Evolutionary conservation across 2,113 vertebrate genomes (phyloP).

Genomic region (Ammodytes marinus): DNA sequence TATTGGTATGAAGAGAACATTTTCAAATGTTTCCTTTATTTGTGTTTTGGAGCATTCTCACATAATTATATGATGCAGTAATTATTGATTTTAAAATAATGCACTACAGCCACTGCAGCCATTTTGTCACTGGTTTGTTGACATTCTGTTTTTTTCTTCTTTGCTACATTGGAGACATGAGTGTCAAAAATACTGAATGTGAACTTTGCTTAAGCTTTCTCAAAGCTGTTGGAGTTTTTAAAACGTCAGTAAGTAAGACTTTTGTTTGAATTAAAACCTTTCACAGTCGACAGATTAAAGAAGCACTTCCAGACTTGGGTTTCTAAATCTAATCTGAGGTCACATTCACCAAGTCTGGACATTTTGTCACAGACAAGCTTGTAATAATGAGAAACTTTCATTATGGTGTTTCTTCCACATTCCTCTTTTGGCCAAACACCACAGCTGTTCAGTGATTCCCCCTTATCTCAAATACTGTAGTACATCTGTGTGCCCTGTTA

Average conservation of each 20-base stretch:
- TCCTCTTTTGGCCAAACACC: slow-evolving; percentile 32
- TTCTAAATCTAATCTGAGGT: slow-evolving; percentile 10
- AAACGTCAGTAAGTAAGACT: not conserved
- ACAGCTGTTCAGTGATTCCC: slow-evolving; percentile 54
- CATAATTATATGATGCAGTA: not conserved
- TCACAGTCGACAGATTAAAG: not conserved
- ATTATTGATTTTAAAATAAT: not conserved
- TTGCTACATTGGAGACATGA: not conserved
- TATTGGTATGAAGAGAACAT: not conserved
- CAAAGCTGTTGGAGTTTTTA: not conserved
- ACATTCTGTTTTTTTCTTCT: not conserved
- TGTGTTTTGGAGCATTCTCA: not conserved
- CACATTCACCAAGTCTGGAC: slow-evolving; percentile 7
- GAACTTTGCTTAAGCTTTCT: not conserved
- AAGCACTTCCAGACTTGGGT: not conserved
- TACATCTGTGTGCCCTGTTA: slow-evolving; percentile 5
- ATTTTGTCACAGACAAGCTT: slow-evolving; percentile 10
- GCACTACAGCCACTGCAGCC: not conserved
- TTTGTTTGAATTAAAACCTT: not conserved
- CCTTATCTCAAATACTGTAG: slow-evolving; percentile 18
- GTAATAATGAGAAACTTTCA: slow-evolving; percentile 33
- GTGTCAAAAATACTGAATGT: not conserved
- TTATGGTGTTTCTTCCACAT: slow-evolving; percentile 37
- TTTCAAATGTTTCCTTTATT: not conserved
- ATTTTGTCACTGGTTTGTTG: not conserved